Conservation (phyloP, 1,140 invertebrate species). For the Telenomus remus region DNA sequence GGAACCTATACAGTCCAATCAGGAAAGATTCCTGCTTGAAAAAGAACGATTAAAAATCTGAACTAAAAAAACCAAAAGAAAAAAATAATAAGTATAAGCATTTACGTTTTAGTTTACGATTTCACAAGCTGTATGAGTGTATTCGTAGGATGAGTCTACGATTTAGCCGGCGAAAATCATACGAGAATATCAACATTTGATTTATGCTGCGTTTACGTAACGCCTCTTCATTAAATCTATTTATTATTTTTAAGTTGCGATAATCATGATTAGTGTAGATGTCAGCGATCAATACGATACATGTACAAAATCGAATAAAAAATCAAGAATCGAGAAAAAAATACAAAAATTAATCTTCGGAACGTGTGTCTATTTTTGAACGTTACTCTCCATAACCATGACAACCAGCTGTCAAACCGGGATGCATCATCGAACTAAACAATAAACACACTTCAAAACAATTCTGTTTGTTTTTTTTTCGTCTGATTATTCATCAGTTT, state of each 20-base stretch:
- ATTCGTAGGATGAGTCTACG: no score
- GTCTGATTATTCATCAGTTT: no score
- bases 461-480: neutral
- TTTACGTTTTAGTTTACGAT: no score
- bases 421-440: no score
- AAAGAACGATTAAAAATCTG: neutral
- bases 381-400: neutral
- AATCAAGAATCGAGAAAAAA: no score
- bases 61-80: no score
- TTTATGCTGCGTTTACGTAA: conserved; percentile 14
- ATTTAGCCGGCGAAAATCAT: no score
- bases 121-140: no score
- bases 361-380: no score
- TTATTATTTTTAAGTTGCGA: conserved; percentile 30
- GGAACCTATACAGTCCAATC: conserved; percentile 68
- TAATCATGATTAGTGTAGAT: conserved; percentile 9
- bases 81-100: no score
- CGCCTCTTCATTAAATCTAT: conserved; percentile 20
- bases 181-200: neutral
- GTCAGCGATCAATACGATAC: conserved; percentile 8
- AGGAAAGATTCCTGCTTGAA: conserved; percentile 62
- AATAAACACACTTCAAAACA: neutral
- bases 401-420: neutral
- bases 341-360: no score
- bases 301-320: no score